Percentiles rank a stretch among this genome's conserved stretches.
phyloP scores from a whole-genome alignment of 2,888 invertebrate species.

The Aromia moschata region DNA sequence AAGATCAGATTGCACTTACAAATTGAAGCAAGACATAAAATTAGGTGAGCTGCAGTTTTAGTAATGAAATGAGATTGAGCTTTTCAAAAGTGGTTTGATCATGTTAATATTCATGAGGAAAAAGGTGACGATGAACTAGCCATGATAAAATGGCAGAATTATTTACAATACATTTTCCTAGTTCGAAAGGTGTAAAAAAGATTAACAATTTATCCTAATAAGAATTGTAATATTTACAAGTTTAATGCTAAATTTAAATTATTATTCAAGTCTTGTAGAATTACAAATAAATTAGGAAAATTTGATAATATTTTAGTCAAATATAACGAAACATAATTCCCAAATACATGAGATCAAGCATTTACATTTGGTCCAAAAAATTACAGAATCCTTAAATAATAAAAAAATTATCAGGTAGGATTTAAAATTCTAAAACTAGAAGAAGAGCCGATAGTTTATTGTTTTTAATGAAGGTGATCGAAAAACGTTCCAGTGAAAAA shows the following conservation, averaged over 20 bases:
- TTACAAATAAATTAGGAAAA: conserved; percentile 41
- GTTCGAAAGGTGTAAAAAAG: conserved; percentile 40
- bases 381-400: conserved; percentile 33
- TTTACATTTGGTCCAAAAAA: conserved; percentile 43
- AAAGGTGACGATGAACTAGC: conserved; percentile 23
- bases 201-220: conserved; percentile 39
- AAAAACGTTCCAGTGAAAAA: too few relatives aligned
- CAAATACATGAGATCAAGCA: conserved; percentile 33
- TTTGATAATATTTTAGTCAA: conserved; percentile 37
- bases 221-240: conserved; percentile 40
- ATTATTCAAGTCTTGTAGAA: conserved; percentile 43
- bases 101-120: conserved; percentile 11
- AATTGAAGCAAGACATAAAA: background rate
- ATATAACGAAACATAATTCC: conserved; percentile 28
- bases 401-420: conserved; percentile 22
- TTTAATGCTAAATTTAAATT: conserved; percentile 34
- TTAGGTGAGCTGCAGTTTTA: background rate
- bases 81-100: conserved; percentile 6
- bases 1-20: conserved; percentile 3
- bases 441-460: too few relatives aligned
- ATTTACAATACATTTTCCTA: conserved; percentile 39
- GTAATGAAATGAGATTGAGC: conserved; percentile 13
- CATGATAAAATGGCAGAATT: conserved; percentile 29
- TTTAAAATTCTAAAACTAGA: too few relatives aligned
- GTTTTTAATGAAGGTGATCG: too few relatives aligned